A percentile compares a stretch with the other conserved stretches of the same genome.
Evolutionary conservation across 2,888 invertebrate genomes (phyloP).

Genomic region (Amiota communis): DNA sequence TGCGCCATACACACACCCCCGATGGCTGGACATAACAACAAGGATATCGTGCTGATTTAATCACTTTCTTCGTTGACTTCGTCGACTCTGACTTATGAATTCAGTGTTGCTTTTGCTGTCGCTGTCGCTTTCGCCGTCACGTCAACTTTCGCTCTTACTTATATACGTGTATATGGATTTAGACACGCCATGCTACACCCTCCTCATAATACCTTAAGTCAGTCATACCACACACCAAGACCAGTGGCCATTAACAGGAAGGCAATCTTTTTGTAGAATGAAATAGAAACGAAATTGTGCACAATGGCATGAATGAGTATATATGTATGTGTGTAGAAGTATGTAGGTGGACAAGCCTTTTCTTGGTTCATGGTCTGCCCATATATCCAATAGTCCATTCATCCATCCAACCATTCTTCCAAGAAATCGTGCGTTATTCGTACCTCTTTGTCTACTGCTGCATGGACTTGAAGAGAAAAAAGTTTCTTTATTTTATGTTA

Average conservation of each 20-base stretch:
- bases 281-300: constrained; percentile 37
- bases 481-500: constrained; percentile 10
- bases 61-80: constrained; percentile 57
- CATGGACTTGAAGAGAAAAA: neutral
- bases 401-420: too few relatives aligned
- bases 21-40: constrained; percentile 58
- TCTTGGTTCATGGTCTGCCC: constrained; percentile 26
- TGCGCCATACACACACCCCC: neutral
- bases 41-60: constrained; percentile 67
- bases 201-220: constrained; percentile 25
- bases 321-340: constrained; percentile 41
- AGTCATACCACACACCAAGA: constrained; percentile 8
- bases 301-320: constrained; percentile 66
- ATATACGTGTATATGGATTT: too few relatives aligned
- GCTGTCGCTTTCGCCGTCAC: constrained; percentile 41
- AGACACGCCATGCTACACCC: neutral
- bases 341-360: constrained; percentile 56
- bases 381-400: too few relatives aligned
- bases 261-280: constrained; percentile 40
- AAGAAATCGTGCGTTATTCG: too few relatives aligned
- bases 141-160: constrained; percentile 60
- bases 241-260: constrained; percentile 49
- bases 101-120: neutral
- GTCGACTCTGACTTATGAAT: neutral
- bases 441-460: neutral